phyloP scores from a whole-genome alignment of 2,888 invertebrate species.

The Drosophila rubida region DNA sequence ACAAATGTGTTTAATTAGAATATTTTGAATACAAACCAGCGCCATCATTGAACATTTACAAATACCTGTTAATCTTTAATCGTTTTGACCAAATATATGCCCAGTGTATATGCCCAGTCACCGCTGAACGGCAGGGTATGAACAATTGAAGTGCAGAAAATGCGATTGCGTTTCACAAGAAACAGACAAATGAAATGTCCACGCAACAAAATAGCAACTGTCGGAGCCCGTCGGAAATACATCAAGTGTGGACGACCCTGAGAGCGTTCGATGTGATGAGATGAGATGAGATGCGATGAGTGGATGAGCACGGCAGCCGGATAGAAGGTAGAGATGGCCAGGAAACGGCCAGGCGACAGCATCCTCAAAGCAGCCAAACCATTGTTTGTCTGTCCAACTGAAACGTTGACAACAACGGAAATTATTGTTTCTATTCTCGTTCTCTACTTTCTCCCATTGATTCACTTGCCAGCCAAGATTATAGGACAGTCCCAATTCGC shows the following conservation, averaged over 20 bases:
- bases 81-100: too few relatives aligned
- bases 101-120: background rate
- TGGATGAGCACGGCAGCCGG: conserved; percentile 18
- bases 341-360: conserved; percentile 61
- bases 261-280: conserved; percentile 50
- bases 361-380: conserved; percentile 37
- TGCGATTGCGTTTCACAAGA: conserved; percentile 48
- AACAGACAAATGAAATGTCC: conserved; percentile 57
- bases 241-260: conserved; percentile 56
- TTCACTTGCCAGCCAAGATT: conserved; percentile 34
- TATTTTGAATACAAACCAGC: too few relatives aligned
- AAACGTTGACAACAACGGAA: conserved; percentile 65
- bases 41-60: too few relatives aligned
- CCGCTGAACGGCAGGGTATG: conserved; percentile 32
- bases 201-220: conserved; percentile 70
- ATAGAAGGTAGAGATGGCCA: conserved; percentile 47
- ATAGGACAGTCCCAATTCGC: background rate
- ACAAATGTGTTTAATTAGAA: too few relatives aligned
- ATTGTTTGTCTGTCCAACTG: conserved; percentile 52
- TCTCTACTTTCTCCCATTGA: conserved; percentile 24
- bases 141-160: conserved; percentile 55
- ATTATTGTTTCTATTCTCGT: conserved; percentile 70
- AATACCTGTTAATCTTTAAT: too few relatives aligned
- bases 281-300: conserved; percentile 24
- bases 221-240: conserved; percentile 63